Base-by-base conservation (phyloP, 2,113 vertebrate species). In the Catharus fuscescens region DNA sequence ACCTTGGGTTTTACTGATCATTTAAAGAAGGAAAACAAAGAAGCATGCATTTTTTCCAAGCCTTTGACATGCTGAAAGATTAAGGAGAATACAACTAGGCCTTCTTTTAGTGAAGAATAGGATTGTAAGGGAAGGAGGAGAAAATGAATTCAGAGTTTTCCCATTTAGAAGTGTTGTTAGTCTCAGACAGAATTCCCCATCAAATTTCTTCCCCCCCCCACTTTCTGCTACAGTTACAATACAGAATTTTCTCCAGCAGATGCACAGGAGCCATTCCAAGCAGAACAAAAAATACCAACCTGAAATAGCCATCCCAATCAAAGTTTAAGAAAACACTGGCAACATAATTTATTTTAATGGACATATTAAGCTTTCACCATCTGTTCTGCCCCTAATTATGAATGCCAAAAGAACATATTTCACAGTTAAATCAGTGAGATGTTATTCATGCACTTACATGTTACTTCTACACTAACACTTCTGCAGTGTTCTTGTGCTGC, bases 341-440 rank as follows among this genome's bases (percentile, higher is more conserved):
- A 85, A 81, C 69, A 62, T 82, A 78, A 90, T 96, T 80, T 65
- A 78, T 94, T 96, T 94, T 96, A 86, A 91, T 44, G 66, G 96
- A 83, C 95, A 93, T 95, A 95, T 96, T 95, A 96, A 96, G 91
- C 80, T 80, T 57, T 96, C 72, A 67, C 97, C 97, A 98, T 98
- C 98, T 98, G 98, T 90, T 97, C 82, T 90, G 73, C 91, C 91
- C 82, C 90, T 96, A 87, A 95, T 97, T 97, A 96, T 31, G 87
- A 97, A 88, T 94, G 86, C 92, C 90, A 94, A 84, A 96, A 96
- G 92, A 97, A 96, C 91, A 96, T 94, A 93, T 97, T 97, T 97
- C 83, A 91, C 87, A 86, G 83, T 94, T 94, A 85, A 69, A 67
- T 84, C 60, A 86, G 86, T 59, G 80, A 67, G 54, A 56, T 76